Evolutionary conservation across 2,888 invertebrate species (phyloP).

Genomic region (Nysson spinosus): DNA sequence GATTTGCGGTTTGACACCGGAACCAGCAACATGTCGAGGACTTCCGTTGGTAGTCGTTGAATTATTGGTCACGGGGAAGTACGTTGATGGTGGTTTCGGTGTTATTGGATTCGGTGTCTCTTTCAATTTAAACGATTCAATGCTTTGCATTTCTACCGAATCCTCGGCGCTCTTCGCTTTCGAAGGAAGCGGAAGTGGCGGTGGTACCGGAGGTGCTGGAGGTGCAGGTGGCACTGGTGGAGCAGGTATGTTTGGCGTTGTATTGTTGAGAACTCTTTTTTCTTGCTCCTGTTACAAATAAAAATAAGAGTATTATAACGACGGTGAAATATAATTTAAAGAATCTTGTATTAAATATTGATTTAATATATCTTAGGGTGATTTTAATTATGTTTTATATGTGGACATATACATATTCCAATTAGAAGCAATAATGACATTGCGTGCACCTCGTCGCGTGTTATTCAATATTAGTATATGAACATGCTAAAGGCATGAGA

Average conservation of each 20-base stretch:
- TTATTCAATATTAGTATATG: too few species aligned
- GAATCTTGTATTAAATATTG: too few species aligned
- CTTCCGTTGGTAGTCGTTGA: slow-evolving; percentile 63
- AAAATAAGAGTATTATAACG: not conserved
- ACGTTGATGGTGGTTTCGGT: slow-evolving; percentile 84
- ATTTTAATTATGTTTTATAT: too few species aligned
- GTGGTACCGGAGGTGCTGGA: slow-evolving; percentile 65
- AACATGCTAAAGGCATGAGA: too few species aligned
- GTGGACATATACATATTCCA: too few species aligned
- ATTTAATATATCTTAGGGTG: too few species aligned
- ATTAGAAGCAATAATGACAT: too few species aligned
- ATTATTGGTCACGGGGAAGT: slow-evolving; percentile 79
- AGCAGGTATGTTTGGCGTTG: slow-evolving; percentile 41
- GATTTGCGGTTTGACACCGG: slow-evolving; percentile 34
- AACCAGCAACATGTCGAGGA: slow-evolving; percentile 56
- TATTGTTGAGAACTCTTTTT: slow-evolving; percentile 60
- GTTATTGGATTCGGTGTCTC: slow-evolving; percentile 81
- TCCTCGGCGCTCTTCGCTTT: slow-evolving; percentile 76
- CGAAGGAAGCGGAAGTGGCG: slow-evolving; percentile 60
- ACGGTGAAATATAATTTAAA: not conserved
- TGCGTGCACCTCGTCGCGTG: too few species aligned
- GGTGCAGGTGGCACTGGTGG: slow-evolving; percentile 41
- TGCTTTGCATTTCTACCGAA: slow-evolving; percentile 85
- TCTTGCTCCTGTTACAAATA: slow-evolving; percentile 65
- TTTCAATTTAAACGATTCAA: slow-evolving; percentile 86